Percentiles rank a stretch among this genome's conserved stretches.
Evolutionary conservation across 2,113 vertebrate genomes (phyloP).

Genomic region (Cacatua alba): DNA sequence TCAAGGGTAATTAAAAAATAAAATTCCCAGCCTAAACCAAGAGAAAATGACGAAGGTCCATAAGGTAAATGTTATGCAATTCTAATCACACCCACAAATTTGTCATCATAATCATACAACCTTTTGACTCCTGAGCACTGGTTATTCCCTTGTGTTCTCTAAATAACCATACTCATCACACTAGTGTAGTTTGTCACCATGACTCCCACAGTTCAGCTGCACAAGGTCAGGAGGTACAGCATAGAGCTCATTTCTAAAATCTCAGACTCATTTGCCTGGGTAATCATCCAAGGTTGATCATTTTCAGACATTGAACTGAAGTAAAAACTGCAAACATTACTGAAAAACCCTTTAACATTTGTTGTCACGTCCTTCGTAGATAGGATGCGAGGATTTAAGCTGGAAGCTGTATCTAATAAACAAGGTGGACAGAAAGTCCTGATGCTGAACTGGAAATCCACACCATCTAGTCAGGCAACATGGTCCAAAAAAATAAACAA

Average conservation of each 20-base stretch:
- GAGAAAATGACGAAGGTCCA: not conserved
- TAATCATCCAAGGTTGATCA: not conserved
- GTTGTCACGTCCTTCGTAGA: not conserved
- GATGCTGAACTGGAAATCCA: not conserved
- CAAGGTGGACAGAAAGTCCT: not conserved
- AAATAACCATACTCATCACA: not conserved
- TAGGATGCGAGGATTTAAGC: not conserved
- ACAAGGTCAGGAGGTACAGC: not conserved
- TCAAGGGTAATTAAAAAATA: not conserved
- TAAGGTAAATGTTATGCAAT: not conserved
- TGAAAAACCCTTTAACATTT: not conserved
- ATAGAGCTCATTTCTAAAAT: not conserved
- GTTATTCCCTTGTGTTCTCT: not conserved
- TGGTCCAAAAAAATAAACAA: not conserved
- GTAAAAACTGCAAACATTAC: not conserved
- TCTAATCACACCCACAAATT: not conserved
- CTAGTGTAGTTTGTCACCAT: fast-evolving
- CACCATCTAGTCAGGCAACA: not conserved
- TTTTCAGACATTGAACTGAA: not conserved
- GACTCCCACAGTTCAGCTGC: not conserved
- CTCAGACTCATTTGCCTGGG: not conserved
- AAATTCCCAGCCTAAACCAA: not conserved
- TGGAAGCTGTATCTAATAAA: not conserved
- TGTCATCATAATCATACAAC: not conserved
- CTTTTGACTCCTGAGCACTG: not conserved